Evolutionary conservation across 2,888 invertebrate genomes (phyloP).

Genomic region (Nipponacmea schrenckii): DNA sequence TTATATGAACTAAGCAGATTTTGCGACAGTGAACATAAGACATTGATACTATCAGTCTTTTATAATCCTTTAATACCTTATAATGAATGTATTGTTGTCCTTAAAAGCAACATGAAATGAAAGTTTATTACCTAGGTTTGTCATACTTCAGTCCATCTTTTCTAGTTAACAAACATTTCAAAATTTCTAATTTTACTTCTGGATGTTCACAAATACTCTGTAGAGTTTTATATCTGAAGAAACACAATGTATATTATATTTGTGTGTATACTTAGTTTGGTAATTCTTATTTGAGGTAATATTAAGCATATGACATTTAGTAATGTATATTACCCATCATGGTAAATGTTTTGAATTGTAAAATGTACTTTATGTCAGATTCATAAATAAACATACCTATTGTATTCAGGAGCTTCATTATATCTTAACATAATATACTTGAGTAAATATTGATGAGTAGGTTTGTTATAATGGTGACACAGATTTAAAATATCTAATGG

Average conservation of each 20-base stretch:
- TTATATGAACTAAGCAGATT: too few relatives aligned
- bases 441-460: conserved; percentile 34
- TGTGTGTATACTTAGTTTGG: not conserved
- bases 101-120: too few relatives aligned
- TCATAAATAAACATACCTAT: conserved; percentile 11
- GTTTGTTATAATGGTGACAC: conserved; percentile 35
- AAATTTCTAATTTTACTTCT: not conserved
- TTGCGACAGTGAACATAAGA: too few relatives aligned
- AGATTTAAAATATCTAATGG: conserved; percentile 49
- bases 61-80: too few relatives aligned
- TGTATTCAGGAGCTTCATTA: conserved; percentile 18
- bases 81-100: too few relatives aligned
- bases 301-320: not conserved
- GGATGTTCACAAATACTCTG: not conserved
- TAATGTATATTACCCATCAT: too few relatives aligned
- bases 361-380: too few relatives aligned
- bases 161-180: not conserved
- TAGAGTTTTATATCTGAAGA: not conserved
- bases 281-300: not conserved
- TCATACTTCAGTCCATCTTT: not conserved
- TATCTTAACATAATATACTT: conserved; percentile 39
- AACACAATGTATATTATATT: not conserved
- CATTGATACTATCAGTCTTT: too few relatives aligned
- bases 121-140: not conserved
- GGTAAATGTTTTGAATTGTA: too few relatives aligned